Conservation (phyloP, 2,797 vertebrate genomes). For the Aphelocoma californica region DNA sequence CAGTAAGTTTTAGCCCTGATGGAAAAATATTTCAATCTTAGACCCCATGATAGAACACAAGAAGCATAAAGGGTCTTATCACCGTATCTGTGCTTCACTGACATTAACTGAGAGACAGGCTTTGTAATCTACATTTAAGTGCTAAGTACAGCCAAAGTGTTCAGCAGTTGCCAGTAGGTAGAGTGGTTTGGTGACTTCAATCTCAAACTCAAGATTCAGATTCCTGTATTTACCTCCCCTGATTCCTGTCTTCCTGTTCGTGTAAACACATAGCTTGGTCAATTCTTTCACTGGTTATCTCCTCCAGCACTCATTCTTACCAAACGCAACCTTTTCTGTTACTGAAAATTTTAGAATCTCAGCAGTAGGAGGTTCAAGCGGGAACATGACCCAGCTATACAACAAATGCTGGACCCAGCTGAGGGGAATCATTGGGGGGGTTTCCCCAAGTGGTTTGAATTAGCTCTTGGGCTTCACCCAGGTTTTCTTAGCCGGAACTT, state of each 20-base stretch:
- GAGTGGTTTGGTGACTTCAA: neutral
- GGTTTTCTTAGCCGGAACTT: slow-evolving; percentile 27
- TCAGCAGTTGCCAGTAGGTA: neutral
- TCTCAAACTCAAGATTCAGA: neutral
- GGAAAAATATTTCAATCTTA: neutral
- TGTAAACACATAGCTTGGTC: neutral
- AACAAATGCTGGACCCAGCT: neutral
- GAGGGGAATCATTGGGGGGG: neutral
- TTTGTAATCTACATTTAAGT: neutral
- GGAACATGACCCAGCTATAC: neutral
- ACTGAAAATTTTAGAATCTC: neutral
- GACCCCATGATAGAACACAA: neutral
- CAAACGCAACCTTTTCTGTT: neutral
- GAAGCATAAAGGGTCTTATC: neutral
- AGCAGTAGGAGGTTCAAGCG: neutral
- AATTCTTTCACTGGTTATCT: neutral
- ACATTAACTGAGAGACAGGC: neutral
- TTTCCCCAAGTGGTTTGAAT: slow-evolving; percentile 47
- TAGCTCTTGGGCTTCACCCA: slow-evolving; percentile 54
- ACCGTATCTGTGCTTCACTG: neutral
- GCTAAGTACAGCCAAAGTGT: neutral
- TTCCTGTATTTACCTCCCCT: neutral
- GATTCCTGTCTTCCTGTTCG: neutral
- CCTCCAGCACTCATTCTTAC: neutral
- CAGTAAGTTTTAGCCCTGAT: neutral